These are phyloP conservation scores for Sphinx pinastri DNA, from an alignment of 2,888 invertebrate genomes.

Conservation along the genomic window DNA sequence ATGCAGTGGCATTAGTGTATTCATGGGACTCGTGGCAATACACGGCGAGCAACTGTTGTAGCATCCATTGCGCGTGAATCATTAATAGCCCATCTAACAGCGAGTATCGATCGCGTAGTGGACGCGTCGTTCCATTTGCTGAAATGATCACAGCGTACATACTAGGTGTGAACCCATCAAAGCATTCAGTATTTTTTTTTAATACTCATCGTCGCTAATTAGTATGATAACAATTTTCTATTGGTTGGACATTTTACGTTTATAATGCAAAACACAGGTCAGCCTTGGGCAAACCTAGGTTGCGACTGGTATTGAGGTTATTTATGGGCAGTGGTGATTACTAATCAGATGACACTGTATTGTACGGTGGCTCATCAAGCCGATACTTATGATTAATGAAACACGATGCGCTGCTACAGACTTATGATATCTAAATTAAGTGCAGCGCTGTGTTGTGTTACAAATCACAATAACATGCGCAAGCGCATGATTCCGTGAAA, in stretches of 20 bases:
- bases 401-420: neutral
- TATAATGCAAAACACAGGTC: no score
- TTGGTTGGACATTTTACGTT: no score
- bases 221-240: no score
- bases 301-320: no score
- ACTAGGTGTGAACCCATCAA: no score
- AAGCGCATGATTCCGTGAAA: neutral
- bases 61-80: slow-evolving; percentile 21
- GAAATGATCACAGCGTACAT: neutral
- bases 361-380: no score
- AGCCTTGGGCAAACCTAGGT: no score
- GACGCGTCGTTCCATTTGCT: neutral
- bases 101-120: slow-evolving; percentile 12
- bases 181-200: no score
- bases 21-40: neutral
- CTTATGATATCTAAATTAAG: neutral
- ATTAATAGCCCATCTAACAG: slow-evolving; percentile 13
- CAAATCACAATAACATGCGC: neutral
- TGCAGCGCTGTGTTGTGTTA: neutral
- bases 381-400: neutral
- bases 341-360: no score
- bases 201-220: no score
- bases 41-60: neutral
- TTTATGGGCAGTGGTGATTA: no score
- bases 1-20: neutral